A percentile compares a stretch with the other conserved stretches of the same genome.
Conservation (phyloP, 2,888 invertebrate genomes). For the Scelioninae gen. 1 region DNA sequence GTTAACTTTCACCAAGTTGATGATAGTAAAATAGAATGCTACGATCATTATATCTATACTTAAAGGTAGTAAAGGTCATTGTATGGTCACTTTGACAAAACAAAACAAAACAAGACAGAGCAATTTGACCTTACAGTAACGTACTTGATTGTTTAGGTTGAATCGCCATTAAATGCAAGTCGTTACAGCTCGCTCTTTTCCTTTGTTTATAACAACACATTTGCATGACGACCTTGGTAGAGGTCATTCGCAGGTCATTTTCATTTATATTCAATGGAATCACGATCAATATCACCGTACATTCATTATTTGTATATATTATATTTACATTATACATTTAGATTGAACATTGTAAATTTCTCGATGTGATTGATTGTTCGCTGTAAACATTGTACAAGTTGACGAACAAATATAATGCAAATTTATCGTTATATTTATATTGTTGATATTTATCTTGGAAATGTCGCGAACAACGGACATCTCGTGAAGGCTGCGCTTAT, state of each 20-base stretch:
- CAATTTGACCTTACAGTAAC: neutral
- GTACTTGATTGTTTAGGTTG: neutral
- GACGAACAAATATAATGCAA: conserved; percentile 40
- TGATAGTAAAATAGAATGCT: too few species aligned
- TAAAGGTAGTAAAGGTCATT: neutral
- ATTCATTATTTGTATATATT: neutral
- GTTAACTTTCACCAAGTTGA: too few species aligned
- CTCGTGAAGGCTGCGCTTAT: conserved; percentile 44
- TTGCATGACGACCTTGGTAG: neutral
- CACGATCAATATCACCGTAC: neutral
- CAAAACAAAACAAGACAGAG: neutral
- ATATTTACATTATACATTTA: neutral
- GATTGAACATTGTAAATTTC: neutral
- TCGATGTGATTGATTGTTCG: conserved; percentile 8
- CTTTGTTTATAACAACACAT: too few species aligned
- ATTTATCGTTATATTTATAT: conserved; percentile 37
- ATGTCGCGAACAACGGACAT: conserved; percentile 37
- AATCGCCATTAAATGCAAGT: neutral
- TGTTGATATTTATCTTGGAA: conserved; percentile 57
- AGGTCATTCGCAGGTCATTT: neutral
- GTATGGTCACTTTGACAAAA: too few species aligned
- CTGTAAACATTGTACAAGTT: conserved; percentile 8
- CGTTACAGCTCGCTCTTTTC: too few species aligned
- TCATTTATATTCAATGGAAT: conserved; percentile 4
- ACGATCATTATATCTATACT: too few species aligned